Evolutionary conservation across 1,140 invertebrate species (phyloP).

Genomic region (Rhagoletis zephyria): DNA sequence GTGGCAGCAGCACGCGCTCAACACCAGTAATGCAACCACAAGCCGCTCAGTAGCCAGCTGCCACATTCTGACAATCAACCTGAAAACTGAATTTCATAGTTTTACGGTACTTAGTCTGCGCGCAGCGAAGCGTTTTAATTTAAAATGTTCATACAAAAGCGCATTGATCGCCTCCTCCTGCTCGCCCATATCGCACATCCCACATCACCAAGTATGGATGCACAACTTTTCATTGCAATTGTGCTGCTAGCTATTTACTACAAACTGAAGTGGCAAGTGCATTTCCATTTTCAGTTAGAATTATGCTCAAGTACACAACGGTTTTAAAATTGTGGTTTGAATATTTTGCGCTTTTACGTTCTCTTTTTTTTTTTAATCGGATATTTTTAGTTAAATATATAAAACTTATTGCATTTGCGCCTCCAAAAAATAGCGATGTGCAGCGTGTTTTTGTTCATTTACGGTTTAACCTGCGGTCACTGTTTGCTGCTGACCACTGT

Average conservation of each 20-base stretch:
- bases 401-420: not conserved
- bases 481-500: not conserved
- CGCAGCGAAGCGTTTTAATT: conserved; percentile 26
- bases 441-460: conserved; percentile 1
- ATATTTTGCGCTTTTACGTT: not conserved
- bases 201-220: not conserved
- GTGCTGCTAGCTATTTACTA: not conserved
- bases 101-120: conserved; percentile 15
- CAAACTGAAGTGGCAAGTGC: not conserved
- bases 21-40: not conserved
- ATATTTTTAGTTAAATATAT: too few relatives aligned
- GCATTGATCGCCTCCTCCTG: not conserved
- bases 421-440: not conserved
- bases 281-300: conserved; percentile 8
- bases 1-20: not conserved
- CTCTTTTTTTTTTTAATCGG: too few relatives aligned
- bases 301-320: not conserved
- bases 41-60: not conserved
- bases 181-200: not conserved
- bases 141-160: not conserved
- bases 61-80: not conserved
- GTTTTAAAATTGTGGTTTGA: conserved; percentile 22
- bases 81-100: conserved; percentile 16
- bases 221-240: not conserved
- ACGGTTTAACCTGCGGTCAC: not conserved